phyloP scores from a whole-genome alignment of 2,888 invertebrate genomes.

The Orthosia gracilis region DNA sequence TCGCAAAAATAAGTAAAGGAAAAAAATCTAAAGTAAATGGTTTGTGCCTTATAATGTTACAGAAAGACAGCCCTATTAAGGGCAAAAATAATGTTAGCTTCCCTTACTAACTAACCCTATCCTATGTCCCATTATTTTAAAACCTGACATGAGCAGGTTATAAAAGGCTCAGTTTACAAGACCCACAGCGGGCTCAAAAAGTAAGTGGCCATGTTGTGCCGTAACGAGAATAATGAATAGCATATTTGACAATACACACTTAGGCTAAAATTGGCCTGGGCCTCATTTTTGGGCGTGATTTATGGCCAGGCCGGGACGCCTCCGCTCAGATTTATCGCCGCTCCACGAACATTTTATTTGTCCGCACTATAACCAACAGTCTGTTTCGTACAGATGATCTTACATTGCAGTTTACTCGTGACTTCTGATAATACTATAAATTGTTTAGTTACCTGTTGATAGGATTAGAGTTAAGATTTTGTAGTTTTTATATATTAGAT shows the following conservation, averaged over 20 bases:
- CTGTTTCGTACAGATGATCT: constrained; percentile 52
- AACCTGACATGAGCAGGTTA: constrained; percentile 38
- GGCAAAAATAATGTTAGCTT: background rate
- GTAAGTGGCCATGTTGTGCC: constrained; percentile 53
- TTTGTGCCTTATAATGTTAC: background rate
- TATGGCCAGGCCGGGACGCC: constrained; percentile 47
- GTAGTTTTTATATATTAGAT: too few relatives aligned
- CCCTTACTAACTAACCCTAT: constrained; percentile 20
- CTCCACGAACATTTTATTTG: constrained; percentile 58
- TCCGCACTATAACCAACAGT: constrained; percentile 50
- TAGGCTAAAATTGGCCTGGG: constrained; percentile 55
- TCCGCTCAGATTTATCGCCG: constrained; percentile 54
- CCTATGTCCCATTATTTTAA: constrained; percentile 47
- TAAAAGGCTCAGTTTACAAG: constrained; percentile 49
- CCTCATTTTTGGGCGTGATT: constrained; percentile 64
- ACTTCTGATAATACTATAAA: background rate
- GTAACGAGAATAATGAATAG: constrained; percentile 61
- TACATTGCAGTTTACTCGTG: constrained; percentile 23
- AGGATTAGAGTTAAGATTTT: background rate
- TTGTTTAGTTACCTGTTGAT: background rate
- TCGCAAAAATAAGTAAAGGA: constrained; percentile 5
- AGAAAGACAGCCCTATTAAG: background rate
- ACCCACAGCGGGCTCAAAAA: constrained; percentile 40
- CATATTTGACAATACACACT: constrained; percentile 60
- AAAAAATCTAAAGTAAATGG: background rate